Conservation (phyloP, 1,140 invertebrate species). For the Panagrolaimus sp. region DNA sequence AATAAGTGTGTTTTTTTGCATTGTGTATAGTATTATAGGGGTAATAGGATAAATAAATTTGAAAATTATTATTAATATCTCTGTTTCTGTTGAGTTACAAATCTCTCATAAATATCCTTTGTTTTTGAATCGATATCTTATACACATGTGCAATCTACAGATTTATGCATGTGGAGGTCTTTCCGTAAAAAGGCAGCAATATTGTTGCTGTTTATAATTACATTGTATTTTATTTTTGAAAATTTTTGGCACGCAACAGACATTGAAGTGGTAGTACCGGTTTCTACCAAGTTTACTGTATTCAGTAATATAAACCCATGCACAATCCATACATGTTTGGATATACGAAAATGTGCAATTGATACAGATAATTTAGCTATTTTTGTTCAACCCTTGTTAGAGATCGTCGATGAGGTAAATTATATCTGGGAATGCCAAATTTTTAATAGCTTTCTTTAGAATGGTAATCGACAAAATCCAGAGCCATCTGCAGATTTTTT, state of each 20-base stretch:
- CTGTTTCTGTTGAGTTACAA: neutral
- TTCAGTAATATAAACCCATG: slow-evolving; percentile 5
- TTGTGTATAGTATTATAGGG: neutral
- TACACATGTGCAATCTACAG: too few species aligned
- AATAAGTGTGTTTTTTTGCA: neutral
- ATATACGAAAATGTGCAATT: slow-evolving; percentile 24
- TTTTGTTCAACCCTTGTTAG: slow-evolving; percentile 25
- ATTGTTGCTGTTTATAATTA: neutral
- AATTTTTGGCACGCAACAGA: neutral
- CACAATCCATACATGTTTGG: slow-evolving; percentile 27
- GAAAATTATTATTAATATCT: neutral
- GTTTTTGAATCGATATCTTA: neutral
- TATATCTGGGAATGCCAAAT: neutral
- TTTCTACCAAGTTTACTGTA: slow-evolving; percentile 5
- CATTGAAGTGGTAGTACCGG: neutral
- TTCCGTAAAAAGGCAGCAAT: neutral
- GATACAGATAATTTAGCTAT: slow-evolving; percentile 15
- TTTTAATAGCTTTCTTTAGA: slow-evolving; percentile 16
- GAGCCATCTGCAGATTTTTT: slow-evolving; percentile 29
- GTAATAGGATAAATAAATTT: neutral
- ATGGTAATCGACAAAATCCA: slow-evolving; percentile 7
- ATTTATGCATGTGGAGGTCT: neutral
- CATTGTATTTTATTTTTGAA: neutral
- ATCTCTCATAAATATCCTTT: neutral
- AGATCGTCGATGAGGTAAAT: slow-evolving; percentile 27